phyloP scores from a whole-genome alignment of 2,888 invertebrate species.

The Syrista parreyssii region DNA sequence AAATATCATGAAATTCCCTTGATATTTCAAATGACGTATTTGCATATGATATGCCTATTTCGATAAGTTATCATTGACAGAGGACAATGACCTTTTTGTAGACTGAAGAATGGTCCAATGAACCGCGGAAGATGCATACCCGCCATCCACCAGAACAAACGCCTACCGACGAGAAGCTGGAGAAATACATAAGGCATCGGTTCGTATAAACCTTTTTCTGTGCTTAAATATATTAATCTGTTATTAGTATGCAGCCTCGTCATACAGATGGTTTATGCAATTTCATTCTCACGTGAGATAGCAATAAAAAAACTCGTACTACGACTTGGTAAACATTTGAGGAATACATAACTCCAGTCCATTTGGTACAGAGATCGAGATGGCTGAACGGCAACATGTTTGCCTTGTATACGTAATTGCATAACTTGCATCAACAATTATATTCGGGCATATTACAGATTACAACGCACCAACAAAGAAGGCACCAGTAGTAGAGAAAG shows the following conservation, averaged over 20 bases:
- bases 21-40: conserved; percentile 29
- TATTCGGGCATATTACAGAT: conserved; percentile 52
- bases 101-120: conserved; percentile 77
- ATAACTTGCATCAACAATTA: not conserved
- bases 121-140: conserved; percentile 67
- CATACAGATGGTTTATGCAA: not conserved
- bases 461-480: conserved; percentile 72
- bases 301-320: not conserved
- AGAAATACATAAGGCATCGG: conserved; percentile 69
- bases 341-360: not conserved
- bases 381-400: not conserved
- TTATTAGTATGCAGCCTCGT: not conserved
- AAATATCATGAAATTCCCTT: not conserved
- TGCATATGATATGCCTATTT: not conserved
- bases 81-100: conserved; percentile 54
- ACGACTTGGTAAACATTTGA: not conserved
- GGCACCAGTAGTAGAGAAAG: conserved; percentile 66
- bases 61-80: not conserved
- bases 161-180: conserved; percentile 71
- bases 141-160: conserved; percentile 63
- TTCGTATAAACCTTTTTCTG: conserved; percentile 55
- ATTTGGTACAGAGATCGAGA: not conserved
- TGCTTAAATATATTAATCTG: conserved; percentile 46
- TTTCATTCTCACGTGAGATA: not conserved
- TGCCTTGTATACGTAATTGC: not conserved